phyloP scores from a whole-genome alignment of 1,140 invertebrate species.

The Myzus persicae region DNA sequence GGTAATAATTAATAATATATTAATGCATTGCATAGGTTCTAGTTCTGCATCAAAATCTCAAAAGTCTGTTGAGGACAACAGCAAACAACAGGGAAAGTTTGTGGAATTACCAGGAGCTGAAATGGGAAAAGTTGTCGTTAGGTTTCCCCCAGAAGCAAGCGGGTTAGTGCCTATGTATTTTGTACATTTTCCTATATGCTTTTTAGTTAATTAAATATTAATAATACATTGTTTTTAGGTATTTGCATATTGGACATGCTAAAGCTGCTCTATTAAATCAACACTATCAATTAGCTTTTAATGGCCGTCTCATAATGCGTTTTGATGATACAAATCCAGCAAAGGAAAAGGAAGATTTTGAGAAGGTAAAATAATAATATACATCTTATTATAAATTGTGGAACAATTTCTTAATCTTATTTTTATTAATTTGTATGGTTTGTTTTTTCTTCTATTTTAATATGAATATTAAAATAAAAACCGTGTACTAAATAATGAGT shows the following conservation, averaged over 20 bases:
- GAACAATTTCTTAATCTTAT: neutral
- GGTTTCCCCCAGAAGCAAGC: slow-evolving; percentile 98
- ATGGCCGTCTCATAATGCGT: slow-evolving; percentile 96
- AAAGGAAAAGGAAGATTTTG: slow-evolving; percentile 98
- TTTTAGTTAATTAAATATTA: neutral
- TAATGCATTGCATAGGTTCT: too few species aligned
- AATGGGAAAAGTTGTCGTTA: slow-evolving; percentile 89
- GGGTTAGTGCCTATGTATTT: slow-evolving; percentile 71
- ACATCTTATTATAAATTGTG: neutral
- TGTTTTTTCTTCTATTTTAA: neutral
- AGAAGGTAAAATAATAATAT: slow-evolving; percentile 71
- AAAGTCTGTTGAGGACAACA: slow-evolving; percentile 57
- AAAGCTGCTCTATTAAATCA: slow-evolving; percentile 98
- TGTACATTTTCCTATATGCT: neutral
- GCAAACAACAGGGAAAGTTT: slow-evolving; percentile 91
- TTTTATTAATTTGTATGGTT: neutral
- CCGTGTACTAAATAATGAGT: neutral
- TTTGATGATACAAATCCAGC: slow-evolving; percentile 99
- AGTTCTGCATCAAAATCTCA: neutral
- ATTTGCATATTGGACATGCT: slow-evolving; percentile 98
- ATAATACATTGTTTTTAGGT: slow-evolving; percentile 69
- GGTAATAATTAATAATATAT: too few species aligned
- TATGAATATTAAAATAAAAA: neutral
- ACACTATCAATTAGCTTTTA: slow-evolving; percentile 92
- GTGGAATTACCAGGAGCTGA: slow-evolving; percentile 95